Base-by-base conservation (phyloP, 2,113 vertebrate species). In the Colinus virginianus region DNA sequence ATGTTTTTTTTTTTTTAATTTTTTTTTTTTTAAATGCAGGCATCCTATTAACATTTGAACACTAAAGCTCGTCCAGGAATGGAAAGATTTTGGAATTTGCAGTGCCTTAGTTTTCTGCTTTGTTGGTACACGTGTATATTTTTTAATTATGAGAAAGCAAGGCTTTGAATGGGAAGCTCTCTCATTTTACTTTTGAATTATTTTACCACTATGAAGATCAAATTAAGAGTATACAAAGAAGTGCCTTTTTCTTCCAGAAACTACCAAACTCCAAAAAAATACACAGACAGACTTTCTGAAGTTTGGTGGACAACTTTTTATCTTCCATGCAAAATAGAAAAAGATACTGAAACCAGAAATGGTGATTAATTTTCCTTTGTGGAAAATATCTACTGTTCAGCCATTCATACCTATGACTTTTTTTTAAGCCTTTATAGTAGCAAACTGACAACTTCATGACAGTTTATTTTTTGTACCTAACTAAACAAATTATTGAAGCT, bases 31-130 rank as follows among this genome's bases (percentile, higher is more conserved):
- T 56, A n/a, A 90, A 90, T 70, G 63, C 81, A 95, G 89, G 78
- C 91, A 96, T 96, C 90, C 93, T 95, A 87, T 96, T 97, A 96
- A 90, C 95, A 87, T 97, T 96, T 95, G 92, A 97, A 96, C 90
- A 87, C 81, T 92, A 92, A 94, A 96, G 77, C 92, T 96, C 55
- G 63, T 94, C 95, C 88, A 97, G 96, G 88, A 97, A 94, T 97
- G 96, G 95, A 95, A 97, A 96, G 93, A 93, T 96, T 97, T 97
- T 68, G 89, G 95, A 96, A 97, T 91, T 66, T 87, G 86, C 95
- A 93, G 91, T 91, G 83, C 67, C 78, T 92, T 93, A 85, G 74
- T 80, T 94, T 94, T 96, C 38, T 94, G 43, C 66, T 93, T 84
- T 68, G 61, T 91, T 95, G 75, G 74, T 96, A 87, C 48, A 87